A percentile compares a stretch with the other conserved stretches of the same genome.
Conservation (phyloP, 1,140 invertebrate species). For the Anastrepha ludens region DNA sequence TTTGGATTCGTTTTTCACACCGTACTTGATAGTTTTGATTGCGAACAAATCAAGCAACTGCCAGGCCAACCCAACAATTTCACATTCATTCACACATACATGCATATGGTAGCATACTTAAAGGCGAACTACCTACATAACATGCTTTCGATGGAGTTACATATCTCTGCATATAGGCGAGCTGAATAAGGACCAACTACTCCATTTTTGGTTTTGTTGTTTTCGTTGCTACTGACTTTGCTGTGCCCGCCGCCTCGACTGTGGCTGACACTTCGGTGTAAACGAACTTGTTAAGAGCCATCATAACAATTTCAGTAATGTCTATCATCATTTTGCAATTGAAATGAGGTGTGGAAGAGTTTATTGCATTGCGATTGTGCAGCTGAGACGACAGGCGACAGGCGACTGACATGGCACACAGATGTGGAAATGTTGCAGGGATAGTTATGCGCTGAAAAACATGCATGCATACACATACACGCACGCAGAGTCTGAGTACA, state of each 20-base stretch:
- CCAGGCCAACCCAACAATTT: background rate
- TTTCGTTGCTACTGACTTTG: background rate
- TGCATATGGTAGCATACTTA: background rate
- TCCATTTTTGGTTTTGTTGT: background rate
- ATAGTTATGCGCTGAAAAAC: background rate
- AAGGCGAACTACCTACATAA: background rate
- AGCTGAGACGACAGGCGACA: constrained; percentile 27
- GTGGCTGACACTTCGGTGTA: constrained; percentile 51
- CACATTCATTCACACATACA: background rate
- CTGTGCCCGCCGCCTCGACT: background rate
- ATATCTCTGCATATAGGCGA: background rate
- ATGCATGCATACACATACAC: background rate
- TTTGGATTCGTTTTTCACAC: background rate
- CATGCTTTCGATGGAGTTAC: background rate
- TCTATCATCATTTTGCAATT: constrained; percentile 55
- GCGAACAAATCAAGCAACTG: constrained; percentile 49
- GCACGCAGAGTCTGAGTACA: background rate
- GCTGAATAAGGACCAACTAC: background rate
- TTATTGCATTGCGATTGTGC: constrained; percentile 34
- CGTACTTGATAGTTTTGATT: constrained; percentile 25
- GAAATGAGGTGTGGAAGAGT: constrained; percentile 54
- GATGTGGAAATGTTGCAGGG: background rate
- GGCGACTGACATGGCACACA: constrained; percentile 10
- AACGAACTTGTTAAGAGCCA: constrained; percentile 55
- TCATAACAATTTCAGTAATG: constrained; percentile 55